Evolutionary conservation across 1,140 invertebrate species (phyloP).

Genomic region (Planococcus citri): DNA sequence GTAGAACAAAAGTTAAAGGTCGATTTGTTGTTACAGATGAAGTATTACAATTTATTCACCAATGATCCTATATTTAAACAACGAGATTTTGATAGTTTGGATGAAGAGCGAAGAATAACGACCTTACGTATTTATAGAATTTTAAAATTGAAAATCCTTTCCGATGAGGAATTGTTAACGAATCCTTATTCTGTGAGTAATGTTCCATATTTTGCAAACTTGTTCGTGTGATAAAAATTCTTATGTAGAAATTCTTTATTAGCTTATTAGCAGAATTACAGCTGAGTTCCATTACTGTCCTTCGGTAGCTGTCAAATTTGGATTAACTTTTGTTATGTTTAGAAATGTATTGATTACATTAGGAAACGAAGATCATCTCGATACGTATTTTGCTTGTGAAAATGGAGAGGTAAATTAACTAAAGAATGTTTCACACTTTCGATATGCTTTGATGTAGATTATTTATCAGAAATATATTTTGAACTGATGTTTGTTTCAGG

Average conservation of each 20-base stretch:
- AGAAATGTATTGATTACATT: slow-evolving; percentile 52
- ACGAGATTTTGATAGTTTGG: slow-evolving; percentile 36
- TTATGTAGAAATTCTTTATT: not conserved
- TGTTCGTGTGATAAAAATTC: not conserved
- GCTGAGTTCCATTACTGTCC: slow-evolving; percentile 43
- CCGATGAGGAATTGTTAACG: not conserved
- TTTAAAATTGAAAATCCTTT: not conserved
- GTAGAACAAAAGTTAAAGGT: not conserved
- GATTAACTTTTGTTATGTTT: slow-evolving; percentile 51
- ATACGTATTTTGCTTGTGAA: slow-evolving; percentile 47
- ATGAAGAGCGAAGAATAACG: slow-evolving; percentile 48
- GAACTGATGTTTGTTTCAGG: slow-evolving; percentile 25
- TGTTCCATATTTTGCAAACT: not conserved
- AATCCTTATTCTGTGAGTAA: slow-evolving; percentile 9
- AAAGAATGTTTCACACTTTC: not conserved
- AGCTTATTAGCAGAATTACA: not conserved
- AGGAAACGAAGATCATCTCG: slow-evolving; percentile 61
- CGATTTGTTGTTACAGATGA: not conserved
- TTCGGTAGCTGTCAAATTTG: slow-evolving; percentile 54
- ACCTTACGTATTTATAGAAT: slow-evolving; percentile 12
- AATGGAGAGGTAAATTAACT: slow-evolving; percentile 25
- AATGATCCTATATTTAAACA: slow-evolving; percentile 39
- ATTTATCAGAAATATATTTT: not conserved
- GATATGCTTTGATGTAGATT: not conserved
- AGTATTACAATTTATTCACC: not conserved